phyloP scores from a whole-genome alignment of 2,113 vertebrate species.

The Dasyprocta punctata region DNA sequence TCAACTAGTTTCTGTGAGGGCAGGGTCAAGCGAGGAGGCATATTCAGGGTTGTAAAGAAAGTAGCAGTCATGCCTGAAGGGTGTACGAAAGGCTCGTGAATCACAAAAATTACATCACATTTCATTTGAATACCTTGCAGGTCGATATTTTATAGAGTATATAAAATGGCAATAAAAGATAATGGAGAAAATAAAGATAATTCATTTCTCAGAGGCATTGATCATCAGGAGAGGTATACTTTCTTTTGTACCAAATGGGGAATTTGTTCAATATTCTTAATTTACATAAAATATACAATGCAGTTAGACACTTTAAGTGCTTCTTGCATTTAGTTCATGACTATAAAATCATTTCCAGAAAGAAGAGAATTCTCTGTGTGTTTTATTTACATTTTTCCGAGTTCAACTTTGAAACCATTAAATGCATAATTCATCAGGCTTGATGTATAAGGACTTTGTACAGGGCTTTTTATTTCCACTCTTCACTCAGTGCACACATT shows the following conservation, averaged over 20 bases:
- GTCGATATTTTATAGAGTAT: slow-evolving; percentile 79
- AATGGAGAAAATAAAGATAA: slow-evolving; percentile 82
- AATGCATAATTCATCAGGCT: slow-evolving; percentile 83
- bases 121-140: slow-evolving; percentile 74
- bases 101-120: slow-evolving; percentile 74
- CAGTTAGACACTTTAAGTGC: slow-evolving; percentile 70
- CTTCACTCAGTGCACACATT: slow-evolving; percentile 67
- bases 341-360: slow-evolving; percentile 68
- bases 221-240: slow-evolving; percentile 73
- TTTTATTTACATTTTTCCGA: slow-evolving; percentile 81
- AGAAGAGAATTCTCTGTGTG: slow-evolving; percentile 77
- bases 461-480: slow-evolving; percentile 70
- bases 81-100: slow-evolving; percentile 53
- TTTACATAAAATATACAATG: slow-evolving; percentile 75
- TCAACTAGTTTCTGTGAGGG: not conserved
- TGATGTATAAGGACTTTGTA: slow-evolving; percentile 73
- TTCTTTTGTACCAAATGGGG: slow-evolving; percentile 67
- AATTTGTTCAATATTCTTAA: slow-evolving; percentile 74
- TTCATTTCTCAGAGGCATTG: slow-evolving; percentile 77
- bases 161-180: slow-evolving; percentile 80
- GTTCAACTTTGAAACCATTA: slow-evolving; percentile 76
- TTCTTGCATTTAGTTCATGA: slow-evolving; percentile 76
- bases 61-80: slow-evolving; percentile 37
- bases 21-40: not conserved
- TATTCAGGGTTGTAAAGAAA: slow-evolving; percentile 29